Evolutionary conservation across 2,888 invertebrate genomes (phyloP), one percentile per base, ranked within the genome.

Genomic region (Eupithecia subumbrata): DNA sequence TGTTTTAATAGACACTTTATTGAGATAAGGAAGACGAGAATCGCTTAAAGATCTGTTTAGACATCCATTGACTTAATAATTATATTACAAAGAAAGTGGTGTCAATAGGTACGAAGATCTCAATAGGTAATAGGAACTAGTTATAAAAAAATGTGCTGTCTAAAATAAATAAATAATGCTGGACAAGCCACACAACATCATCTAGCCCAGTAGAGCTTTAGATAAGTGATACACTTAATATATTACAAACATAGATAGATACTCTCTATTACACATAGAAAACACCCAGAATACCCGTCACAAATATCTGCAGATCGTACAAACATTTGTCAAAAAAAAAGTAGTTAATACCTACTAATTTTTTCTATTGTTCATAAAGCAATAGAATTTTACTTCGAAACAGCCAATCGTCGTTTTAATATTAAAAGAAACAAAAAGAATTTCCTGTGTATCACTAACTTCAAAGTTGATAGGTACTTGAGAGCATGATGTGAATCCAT

Each of bases 401-500:
- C n/a, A 30, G 37, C 34, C 34, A 18, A 66, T 37, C 18, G 66
- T 66, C 22, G 11, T 22, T 34, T 37, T 18, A 66, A 66, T 37
- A 66, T 18, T 63, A 34, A 34, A 64, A 18, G 37, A 67, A 12
- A 75, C 52, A 71, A 43, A 73, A 72, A 70, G 45, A 70, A 25
- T 69, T 69, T 69, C n/a, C 16, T 66, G 30, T 56, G 72, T 72
- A 72, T 72, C 64, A 63, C 66, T 52, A n/a, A 66, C 68, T 64
- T 74, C 66, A 66, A 69, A 75, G 40, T 11, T 40, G 66, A 43
- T 72, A n/a, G n/a, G n/a, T n/a, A 66, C 72, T 74, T n/a, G 45
- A 25, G 48, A 70, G 40, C 75, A 73, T 80, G 84, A 82, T 80
- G 81, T 82, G 85, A 85, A 87, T 86, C 80, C 81, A 80, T 80